Evolutionary conservation across 2,113 vertebrate genomes (phyloP).

Genomic region (Ptyas mucosa): DNA sequence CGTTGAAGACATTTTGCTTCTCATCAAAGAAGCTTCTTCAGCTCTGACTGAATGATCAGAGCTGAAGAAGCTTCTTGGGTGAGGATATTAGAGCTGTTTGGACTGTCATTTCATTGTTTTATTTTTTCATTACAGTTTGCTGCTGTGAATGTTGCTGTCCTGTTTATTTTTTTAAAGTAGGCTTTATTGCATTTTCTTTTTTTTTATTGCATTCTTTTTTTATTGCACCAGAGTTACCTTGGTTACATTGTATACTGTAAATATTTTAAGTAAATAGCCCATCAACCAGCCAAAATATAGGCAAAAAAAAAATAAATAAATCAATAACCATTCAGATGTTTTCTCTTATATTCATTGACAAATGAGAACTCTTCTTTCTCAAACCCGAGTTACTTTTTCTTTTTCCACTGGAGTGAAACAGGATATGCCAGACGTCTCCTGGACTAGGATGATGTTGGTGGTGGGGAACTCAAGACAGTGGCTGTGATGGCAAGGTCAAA

Average conservation of each 20-base stretch:
- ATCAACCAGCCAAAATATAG: neutral
- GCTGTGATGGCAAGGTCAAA: neutral
- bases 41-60: no score
- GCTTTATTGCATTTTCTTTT: neutral
- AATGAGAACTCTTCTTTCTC: neutral
- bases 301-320: neutral
- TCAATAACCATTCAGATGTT: neutral
- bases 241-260: neutral
- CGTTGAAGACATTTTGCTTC: no score
- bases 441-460: neutral
- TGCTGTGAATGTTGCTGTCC: neutral
- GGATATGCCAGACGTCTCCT: neutral
- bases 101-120: neutral
- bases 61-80: neutral
- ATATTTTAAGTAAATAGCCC: neutral
- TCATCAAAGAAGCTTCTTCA: no score
- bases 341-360: neutral
- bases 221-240: neutral
- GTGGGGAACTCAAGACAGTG: neutral
- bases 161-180: neutral
- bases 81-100: neutral
- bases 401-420: neutral
- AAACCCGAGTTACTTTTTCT: neutral
- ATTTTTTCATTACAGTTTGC: neutral
- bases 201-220: neutral